Conservation (phyloP, 2,888 invertebrate genomes). For the Noctua janthe region DNA sequence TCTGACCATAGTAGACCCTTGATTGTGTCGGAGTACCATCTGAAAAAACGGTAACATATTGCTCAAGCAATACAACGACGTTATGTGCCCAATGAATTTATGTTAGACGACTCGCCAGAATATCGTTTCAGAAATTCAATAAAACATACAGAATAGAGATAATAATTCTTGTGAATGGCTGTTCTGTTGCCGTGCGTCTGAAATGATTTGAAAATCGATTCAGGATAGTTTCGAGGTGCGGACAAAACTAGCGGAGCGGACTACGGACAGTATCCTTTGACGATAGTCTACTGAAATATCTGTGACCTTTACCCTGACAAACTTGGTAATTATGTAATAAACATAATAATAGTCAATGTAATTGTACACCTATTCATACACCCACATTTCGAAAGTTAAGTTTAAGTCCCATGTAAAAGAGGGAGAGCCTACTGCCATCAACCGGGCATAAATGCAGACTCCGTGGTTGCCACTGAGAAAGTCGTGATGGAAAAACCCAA, state of each 20-base stretch:
- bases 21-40: conserved; percentile 24
- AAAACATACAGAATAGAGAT: conserved; percentile 41
- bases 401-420: too few species aligned
- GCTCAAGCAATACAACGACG: conserved; percentile 35
- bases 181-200: neutral
- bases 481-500: too few species aligned
- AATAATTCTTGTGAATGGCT: conserved; percentile 32
- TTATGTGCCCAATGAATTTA: conserved; percentile 57
- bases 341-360: neutral
- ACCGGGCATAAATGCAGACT: too few species aligned
- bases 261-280: neutral
- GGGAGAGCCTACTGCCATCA: too few species aligned
- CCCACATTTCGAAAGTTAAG: too few species aligned
- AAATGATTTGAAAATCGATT: neutral
- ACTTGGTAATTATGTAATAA: neutral
- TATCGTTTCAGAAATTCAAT: conserved; percentile 46
- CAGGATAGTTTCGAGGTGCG: neutral
- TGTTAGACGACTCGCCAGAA: conserved; percentile 42
- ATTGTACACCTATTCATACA: too few species aligned
- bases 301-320: neutral
- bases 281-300: neutral
- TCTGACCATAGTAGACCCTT: conserved; percentile 19
- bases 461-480: too few species aligned
- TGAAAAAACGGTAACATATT: conserved; percentile 52
- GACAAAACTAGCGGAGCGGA: neutral